Evolutionary conservation across 2,888 invertebrate genomes (phyloP).

Genomic region (Nemotelus pantherinus): DNA sequence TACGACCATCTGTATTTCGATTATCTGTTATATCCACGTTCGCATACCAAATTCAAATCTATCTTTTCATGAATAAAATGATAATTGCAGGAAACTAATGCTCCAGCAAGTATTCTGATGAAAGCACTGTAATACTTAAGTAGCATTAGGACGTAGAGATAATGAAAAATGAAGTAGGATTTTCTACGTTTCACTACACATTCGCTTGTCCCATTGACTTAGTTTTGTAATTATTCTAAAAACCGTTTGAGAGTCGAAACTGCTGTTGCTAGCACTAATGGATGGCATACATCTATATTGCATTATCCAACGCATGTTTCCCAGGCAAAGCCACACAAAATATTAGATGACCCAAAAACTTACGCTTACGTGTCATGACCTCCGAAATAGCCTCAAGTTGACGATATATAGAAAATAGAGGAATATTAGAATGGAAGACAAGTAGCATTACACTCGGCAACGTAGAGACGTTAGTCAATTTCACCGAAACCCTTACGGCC

Average conservation of each 20-base stretch:
- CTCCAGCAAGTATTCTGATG: too few relatives aligned
- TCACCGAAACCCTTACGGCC: not conserved
- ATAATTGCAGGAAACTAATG: too few relatives aligned
- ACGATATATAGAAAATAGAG: constrained; percentile 33
- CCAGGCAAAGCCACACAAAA: constrained; percentile 37
- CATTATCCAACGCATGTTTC: constrained; percentile 36
- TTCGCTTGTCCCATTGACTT: constrained; percentile 36
- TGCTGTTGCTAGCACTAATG: constrained; percentile 34
- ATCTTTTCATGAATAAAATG: too few relatives aligned
- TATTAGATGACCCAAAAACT: constrained; percentile 42
- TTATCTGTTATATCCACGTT: not conserved
- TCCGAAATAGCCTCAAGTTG: constrained; percentile 42
- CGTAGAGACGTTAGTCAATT: constrained; percentile 36
- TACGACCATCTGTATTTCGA: too few relatives aligned
- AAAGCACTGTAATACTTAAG: not conserved
- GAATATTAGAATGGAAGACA: constrained; percentile 13
- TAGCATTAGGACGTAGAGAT: not conserved
- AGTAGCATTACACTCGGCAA: constrained; percentile 34
- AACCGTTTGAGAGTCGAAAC: constrained; percentile 31
- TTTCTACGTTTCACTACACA: constrained; percentile 5
- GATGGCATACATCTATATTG: constrained; percentile 35
- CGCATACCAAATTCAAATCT: not conserved
- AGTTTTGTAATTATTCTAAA: constrained; percentile 37
- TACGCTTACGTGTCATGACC: constrained; percentile 44
- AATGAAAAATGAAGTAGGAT: constrained; percentile 20